These are phyloP conservation scores for Phyllotis vaccarum DNA, from an alignment of 2,797 vertebrate genomes.

Conservation along the genomic window DNA sequence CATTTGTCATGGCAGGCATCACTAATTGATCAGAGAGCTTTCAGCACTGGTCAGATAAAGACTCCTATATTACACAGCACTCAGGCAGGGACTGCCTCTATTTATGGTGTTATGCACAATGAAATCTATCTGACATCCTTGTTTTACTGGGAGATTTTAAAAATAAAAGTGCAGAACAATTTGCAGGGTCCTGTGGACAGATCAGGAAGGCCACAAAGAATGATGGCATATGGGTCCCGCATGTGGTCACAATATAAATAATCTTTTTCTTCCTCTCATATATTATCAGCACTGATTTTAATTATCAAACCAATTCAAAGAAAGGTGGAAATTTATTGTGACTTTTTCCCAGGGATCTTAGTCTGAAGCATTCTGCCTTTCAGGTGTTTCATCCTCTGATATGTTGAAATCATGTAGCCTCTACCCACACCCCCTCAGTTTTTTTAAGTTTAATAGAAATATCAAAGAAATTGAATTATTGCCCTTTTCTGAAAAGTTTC, in stretches of 20 bases:
- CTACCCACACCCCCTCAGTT: background rate
- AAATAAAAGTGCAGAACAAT: background rate
- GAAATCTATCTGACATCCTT: background rate
- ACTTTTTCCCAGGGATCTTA: background rate
- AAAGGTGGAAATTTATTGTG: background rate
- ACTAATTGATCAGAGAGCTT: background rate
- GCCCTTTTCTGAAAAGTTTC: background rate
- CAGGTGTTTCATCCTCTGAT: background rate
- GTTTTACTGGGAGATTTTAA: background rate
- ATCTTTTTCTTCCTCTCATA: background rate
- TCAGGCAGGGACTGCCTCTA: background rate
- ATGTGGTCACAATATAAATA: conserved; percentile 9
- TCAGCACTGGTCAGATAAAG: background rate
- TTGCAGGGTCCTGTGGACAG: background rate
- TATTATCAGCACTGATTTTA: background rate
- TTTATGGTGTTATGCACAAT: background rate
- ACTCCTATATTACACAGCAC: background rate
- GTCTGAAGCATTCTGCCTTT: background rate
- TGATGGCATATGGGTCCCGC: background rate
- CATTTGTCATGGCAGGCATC: background rate
- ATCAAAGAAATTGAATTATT: background rate
- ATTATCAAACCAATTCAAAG: background rate
- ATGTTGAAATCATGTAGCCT: background rate
- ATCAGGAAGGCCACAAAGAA: background rate
- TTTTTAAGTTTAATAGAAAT: background rate